Evolutionary conservation across 2,113 vertebrate genomes (phyloP).

Genomic region (Coptodon bakossiorum): DNA sequence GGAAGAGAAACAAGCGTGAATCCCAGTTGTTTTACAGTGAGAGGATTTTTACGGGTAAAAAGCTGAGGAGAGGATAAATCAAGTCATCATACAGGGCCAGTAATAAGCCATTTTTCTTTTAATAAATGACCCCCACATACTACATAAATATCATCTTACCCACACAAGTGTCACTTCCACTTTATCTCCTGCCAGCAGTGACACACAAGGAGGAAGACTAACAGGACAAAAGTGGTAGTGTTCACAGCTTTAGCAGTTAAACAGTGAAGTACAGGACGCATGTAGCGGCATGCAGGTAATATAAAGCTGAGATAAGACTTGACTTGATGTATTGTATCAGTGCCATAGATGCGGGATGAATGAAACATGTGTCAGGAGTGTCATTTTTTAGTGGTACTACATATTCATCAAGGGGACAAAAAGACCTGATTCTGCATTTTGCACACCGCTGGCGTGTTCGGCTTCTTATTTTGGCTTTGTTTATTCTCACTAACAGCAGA

Average conservation of each 20-base stretch:
- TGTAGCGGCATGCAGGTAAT: neutral
- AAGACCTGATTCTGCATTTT: neutral
- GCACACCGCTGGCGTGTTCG: fast-evolving
- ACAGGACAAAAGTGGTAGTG: neutral
- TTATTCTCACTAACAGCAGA: neutral
- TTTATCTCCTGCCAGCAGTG: constrained; percentile 38
- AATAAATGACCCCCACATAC: constrained; percentile 30
- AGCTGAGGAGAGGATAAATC: constrained; percentile 32
- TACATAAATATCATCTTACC: constrained; percentile 44
- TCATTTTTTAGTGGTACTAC: neutral
- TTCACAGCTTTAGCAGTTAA: neutral
- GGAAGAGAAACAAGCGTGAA: neutral
- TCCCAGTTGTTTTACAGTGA: neutral
- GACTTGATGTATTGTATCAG: neutral
- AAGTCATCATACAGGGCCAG: constrained; percentile 26
- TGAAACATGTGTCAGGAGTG: neutral
- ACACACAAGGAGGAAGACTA: neutral
- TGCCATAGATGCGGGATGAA: neutral
- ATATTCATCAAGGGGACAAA: neutral
- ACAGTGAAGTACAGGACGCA: neutral
- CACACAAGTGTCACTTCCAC: constrained; percentile 28
- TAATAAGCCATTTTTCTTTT: constrained; percentile 51
- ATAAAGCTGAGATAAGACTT: neutral
- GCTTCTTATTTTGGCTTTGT: neutral
- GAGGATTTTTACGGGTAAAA: neutral